Evolutionary conservation across 2,113 vertebrate species (phyloP).

Genomic region (Plecotus auritus): DNA sequence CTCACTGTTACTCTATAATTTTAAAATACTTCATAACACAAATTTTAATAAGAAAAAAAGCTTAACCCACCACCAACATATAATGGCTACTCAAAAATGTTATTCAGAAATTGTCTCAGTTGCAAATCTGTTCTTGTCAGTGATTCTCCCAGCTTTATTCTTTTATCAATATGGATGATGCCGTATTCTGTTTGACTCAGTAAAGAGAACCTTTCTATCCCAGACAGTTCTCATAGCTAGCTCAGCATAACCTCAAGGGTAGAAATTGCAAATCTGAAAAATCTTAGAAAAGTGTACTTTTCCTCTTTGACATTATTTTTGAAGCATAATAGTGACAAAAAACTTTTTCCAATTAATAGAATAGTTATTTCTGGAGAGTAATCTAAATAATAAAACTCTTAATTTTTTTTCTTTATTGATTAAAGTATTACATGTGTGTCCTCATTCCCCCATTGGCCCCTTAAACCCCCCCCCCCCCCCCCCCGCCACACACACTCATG

Average conservation of each 20-base stretch:
- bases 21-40: background rate
- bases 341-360: background rate
- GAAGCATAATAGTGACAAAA: background rate
- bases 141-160: background rate
- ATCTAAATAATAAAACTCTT: background rate
- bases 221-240: background rate
- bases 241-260: background rate
- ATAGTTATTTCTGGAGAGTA: background rate
- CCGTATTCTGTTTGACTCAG: background rate
- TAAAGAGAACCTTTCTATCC: background rate
- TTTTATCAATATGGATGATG: background rate
- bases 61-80: background rate
- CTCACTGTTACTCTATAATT: background rate
- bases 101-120: background rate
- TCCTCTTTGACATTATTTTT: background rate
- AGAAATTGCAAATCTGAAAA: background rate
- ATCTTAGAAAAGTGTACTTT: conserved; percentile 7
- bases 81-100: background rate
- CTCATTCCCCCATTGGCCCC: no score
- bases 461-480: no score
- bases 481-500: no score
- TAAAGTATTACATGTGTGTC: no score
- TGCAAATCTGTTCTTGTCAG: background rate
- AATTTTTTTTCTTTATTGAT: background rate
- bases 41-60: conserved; percentile 7